Evolutionary conservation across 2,888 invertebrate species (phyloP).

Genomic region (Himalopsyche kuldschensis): DNA sequence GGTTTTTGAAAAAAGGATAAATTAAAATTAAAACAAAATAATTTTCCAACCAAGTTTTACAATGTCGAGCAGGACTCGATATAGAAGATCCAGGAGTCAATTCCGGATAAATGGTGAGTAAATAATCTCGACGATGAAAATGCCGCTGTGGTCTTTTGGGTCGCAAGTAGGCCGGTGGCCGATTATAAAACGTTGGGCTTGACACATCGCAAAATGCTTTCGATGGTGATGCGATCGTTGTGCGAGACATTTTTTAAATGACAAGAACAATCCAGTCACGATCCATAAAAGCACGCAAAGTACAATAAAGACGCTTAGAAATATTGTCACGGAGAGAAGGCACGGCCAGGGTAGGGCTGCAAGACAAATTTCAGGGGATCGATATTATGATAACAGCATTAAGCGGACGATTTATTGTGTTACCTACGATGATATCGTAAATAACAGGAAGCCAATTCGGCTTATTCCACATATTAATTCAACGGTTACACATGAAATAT

Average conservation of each 20-base stretch:
- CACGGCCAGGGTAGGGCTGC: neutral
- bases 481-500: neutral
- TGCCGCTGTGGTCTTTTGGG: neutral
- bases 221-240: neutral
- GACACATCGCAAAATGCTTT: neutral
- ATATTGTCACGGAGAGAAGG: neutral
- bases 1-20: too few species aligned
- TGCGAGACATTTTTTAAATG: neutral
- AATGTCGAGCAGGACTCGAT: too few species aligned
- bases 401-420: neutral
- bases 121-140: neutral
- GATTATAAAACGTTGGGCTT: neutral
- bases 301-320: neutral
- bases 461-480: neutral
- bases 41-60: too few species aligned
- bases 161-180: neutral
- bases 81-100: too few species aligned
- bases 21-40: too few species aligned
- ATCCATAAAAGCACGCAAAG: neutral
- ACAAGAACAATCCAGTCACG: neutral
- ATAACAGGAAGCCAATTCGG: neutral
- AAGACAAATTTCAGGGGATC: neutral
- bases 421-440: neutral
- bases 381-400: slow-evolving; percentile 1
- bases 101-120: neutral